A percentile compares a stretch with the other conserved stretches of the same genome.
phyloP scores from a whole-genome alignment of 1,140 invertebrate genomes.

The Atopsyche davidsoni region DNA sequence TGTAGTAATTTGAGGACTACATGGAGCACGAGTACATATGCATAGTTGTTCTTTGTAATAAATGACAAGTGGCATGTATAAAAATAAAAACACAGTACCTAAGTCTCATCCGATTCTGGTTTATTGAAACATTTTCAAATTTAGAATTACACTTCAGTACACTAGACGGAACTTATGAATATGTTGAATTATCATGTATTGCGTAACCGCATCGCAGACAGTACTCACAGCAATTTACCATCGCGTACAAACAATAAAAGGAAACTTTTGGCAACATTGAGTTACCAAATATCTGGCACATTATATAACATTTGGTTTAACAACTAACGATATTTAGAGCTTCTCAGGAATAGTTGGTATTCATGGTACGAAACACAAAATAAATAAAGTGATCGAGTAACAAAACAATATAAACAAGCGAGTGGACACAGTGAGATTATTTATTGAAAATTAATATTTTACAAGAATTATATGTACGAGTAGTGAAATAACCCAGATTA shows the following conservation, averaged over 20 bases:
- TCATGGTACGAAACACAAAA: too few species aligned
- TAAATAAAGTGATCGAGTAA: too few species aligned
- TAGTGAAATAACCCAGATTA: too few species aligned
- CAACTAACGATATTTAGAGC: slow-evolving; percentile 1
- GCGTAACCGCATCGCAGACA: neutral
- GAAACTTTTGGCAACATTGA: slow-evolving; percentile 12
- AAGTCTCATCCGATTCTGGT: slow-evolving; percentile 11
- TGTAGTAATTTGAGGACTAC: slow-evolving; percentile 54
- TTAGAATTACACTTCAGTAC: slow-evolving; percentile 10
- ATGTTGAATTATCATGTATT: neutral
- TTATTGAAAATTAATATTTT: too few species aligned
- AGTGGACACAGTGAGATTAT: too few species aligned
- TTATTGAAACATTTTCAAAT: slow-evolving; percentile 7
- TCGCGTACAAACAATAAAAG: slow-evolving; percentile 5
- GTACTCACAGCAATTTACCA: slow-evolving; percentile 9
- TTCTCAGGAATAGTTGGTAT: too few species aligned
- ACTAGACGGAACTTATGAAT: slow-evolving; percentile 6
- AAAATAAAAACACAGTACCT: slow-evolving; percentile 29
- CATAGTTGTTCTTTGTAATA: too few species aligned
- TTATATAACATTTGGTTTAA: slow-evolving; percentile 2
- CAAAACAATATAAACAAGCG: too few species aligned
- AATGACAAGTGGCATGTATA: too few species aligned
- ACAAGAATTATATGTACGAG: too few species aligned
- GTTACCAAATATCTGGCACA: slow-evolving; percentile 13
- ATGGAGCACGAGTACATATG: neutral